Base-by-base conservation (phyloP, 1,140 invertebrate species). In the Lethocerus indicus region DNA sequence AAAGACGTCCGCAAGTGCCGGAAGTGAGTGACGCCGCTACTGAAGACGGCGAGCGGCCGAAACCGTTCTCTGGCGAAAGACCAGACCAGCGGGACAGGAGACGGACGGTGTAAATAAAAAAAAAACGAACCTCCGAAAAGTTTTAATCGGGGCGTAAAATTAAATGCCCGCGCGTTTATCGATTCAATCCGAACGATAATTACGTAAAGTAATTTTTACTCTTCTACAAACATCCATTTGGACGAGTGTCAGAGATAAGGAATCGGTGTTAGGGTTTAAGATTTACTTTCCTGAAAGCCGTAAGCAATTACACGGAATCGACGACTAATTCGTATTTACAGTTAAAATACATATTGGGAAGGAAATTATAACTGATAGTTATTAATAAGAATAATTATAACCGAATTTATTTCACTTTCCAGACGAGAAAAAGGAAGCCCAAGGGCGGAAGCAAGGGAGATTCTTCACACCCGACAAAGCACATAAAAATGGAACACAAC, bases 371-470 rank as follows among this genome's bases (percentile, higher is more conserved):
- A 39, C 14, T 39, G 1, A 39, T 39, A 5, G 18, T 2, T 20
- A 20, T 16, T 1, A 39, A 20, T 39, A 20, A n/a, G 1, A 20
- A 39, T 39, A 20, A 20, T 20, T 39, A 20, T 39, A 20, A 39
- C 7, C 5, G 5, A 24, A 20, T 42, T 24, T 42, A 12, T 24
- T 5, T 23, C 46, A 24, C 28, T 49, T 55, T 55, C 3, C 45
- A 59, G 58, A 59, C 58, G 21, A 57, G 58, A 48, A 59, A 59
- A 29, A 49, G 58, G 37, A 59, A 59, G 46, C 55, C 58, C 9
- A 59, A 57, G 39, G 49, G 52, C 20, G 53, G 53, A 18, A 16
- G 26, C 25, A 50, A 50, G 20, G 24, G 18, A 9, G 27, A 46
- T 29, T 9, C 42, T 20, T 9, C n/a, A 32, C 29, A 32, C 9